phyloP scores from a whole-genome alignment of 2,113 vertebrate species.

The Xyliphius kryptos region DNA sequence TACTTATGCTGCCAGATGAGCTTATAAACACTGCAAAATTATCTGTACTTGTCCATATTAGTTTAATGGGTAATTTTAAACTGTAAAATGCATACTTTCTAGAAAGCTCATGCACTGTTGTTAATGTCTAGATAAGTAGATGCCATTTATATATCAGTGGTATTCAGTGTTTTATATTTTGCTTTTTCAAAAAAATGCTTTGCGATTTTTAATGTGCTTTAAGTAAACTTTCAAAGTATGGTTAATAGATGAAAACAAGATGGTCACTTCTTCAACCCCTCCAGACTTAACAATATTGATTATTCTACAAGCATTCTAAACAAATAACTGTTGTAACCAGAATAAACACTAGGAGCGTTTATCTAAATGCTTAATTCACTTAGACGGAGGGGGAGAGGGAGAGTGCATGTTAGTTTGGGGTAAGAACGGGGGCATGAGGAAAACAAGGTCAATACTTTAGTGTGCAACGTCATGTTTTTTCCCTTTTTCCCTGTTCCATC shows the following conservation, averaged over 20 bases:
- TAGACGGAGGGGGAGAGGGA: slow-evolving; percentile 10
- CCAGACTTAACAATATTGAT: slow-evolving; percentile 24
- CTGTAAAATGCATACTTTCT: no score
- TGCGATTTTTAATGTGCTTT: no score
- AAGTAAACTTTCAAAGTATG: slow-evolving; percentile 4
- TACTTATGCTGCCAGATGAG: no score
- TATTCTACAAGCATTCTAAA: slow-evolving; percentile 39
- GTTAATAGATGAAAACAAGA: slow-evolving; percentile 20
- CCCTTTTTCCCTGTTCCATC: slow-evolving; percentile 22
- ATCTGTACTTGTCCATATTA: no score
- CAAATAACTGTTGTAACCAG: slow-evolving; percentile 42
- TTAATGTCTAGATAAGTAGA: no score
- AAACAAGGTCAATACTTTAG: slow-evolving; percentile 32
- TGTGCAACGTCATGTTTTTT: slow-evolving; percentile 41
- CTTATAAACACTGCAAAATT: no score
- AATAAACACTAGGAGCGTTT: slow-evolving; percentile 43
- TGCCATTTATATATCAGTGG: no score
- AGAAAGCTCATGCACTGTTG: no score
- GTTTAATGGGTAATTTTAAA: no score
- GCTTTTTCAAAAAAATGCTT: no score
- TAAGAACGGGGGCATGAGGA: slow-evolving; percentile 30
- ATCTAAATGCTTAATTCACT: slow-evolving; percentile 22
- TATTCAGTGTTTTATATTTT: no score
- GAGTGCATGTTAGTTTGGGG: slow-evolving; percentile 25
- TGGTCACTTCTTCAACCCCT: slow-evolving; percentile 25